These are phyloP conservation scores for Emys orbicularis DNA, from an alignment of 2,797 vertebrate genomes.

Conservation along the genomic window DNA sequence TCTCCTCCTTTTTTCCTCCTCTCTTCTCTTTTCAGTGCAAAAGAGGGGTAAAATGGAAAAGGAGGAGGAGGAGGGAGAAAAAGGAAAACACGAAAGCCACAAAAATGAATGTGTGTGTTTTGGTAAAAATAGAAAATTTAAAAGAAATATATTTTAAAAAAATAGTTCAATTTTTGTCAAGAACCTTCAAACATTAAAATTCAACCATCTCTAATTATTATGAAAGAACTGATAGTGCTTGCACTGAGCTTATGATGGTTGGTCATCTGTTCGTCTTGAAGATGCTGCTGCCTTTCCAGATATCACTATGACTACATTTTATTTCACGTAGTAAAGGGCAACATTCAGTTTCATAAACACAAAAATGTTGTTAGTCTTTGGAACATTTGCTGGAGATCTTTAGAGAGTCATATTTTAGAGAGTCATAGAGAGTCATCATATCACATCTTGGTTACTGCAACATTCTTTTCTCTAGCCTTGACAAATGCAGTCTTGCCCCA, in stretches of 20 bases:
- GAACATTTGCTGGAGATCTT: background rate
- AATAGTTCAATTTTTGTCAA: background rate
- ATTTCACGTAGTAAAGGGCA: no score
- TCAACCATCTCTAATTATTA: background rate
- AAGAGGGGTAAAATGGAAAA: background rate
- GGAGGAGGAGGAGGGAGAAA: background rate
- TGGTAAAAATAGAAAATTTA: background rate
- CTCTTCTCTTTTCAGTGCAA: background rate
- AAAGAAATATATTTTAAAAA: background rate
- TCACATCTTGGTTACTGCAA: no score
- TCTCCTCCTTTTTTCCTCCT: background rate
- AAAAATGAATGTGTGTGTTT: background rate
- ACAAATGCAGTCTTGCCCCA: no score
- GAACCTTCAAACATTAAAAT: background rate
- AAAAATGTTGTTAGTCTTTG: background rate
- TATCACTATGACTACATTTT: background rate
- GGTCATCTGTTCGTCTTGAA: background rate
- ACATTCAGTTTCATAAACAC: no score
- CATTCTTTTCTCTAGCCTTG: no score
- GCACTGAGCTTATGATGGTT: background rate
- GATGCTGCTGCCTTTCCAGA: background rate
- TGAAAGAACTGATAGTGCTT: background rate
- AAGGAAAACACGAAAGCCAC: background rate
- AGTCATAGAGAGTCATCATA: background rate
- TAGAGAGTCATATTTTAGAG: background rate